Base-by-base conservation (phyloP, 53 echinoderm and acorn worm species). In the Stichopus horrens region DNA sequence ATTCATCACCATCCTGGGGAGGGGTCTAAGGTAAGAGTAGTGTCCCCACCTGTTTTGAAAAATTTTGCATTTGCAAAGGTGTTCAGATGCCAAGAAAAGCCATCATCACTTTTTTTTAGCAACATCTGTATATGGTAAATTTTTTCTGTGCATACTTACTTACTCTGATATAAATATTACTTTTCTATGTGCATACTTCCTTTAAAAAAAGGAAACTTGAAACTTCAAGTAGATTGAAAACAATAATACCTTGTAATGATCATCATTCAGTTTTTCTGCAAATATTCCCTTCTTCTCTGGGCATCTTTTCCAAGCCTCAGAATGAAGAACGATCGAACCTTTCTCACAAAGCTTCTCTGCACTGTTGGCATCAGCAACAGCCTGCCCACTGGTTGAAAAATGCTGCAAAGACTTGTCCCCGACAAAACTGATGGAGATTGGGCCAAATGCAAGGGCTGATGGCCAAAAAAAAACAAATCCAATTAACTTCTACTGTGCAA, bases 331-430 rank as follows among this genome's bases (percentile, higher is more conserved):
- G 74, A 95, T 92, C 80, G 88, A 92, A 5, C 97, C 97, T 57
- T 95, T 92, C 67, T 94, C 91, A 57, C 97, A 95, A 14, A 85
- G 85, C 52, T 91, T 92, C 89, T 97, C 97, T 8, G 97, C 93
- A 5, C 54, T 68, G 86, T 97, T 97, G 20, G 94, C 97, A 18
- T 95, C 97, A 13, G 20, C 76, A 52, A 97, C 95, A 0, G 95
- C 95, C 55, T 91, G 89, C 10, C 97, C 97, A 87, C 97, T 95
- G 66, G 97, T 91, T 52, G 94, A 88, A 88, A 91, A 97, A 86
- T 94, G 94, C 14, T 90, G 93, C n/a, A 89, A 81, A 2, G 87
- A 63, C 75, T 86, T 73, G 65, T 83, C 68, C 55, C 97, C 97
- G 1, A 95, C 97, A 74, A 95, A 97, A 14, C 93, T 97, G 37